These are phyloP conservation scores for Oscheius sp. DNA, from an alignment of 2,888 invertebrate species.

Conservation along the genomic window DNA sequence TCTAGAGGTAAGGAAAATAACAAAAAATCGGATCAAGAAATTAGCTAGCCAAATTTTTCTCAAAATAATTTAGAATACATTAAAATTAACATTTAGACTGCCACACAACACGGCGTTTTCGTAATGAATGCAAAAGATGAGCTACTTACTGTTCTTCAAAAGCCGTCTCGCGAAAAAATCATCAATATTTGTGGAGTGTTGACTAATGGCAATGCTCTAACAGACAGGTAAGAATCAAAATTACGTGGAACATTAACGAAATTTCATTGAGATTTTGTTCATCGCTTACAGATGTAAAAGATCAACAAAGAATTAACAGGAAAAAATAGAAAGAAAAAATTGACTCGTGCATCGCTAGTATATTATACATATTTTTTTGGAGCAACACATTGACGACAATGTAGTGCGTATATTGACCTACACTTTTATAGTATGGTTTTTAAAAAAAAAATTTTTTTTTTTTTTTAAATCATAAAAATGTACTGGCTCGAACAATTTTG, in stretches of 20 bases:
- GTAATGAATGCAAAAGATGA: constrained; percentile 33
- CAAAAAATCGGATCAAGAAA: neutral
- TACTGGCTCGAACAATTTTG: no score
- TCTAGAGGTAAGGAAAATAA: constrained; percentile 24
- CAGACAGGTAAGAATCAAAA: constrained; percentile 37
- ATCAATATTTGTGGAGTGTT: constrained; percentile 61
- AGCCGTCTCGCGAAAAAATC: constrained; percentile 71
- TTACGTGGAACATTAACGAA: neutral
- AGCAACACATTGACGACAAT: no score
- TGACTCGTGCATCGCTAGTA: no score
- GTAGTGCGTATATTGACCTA: no score
- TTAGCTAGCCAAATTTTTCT: no score
- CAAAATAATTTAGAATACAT: neutral
- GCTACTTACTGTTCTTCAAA: constrained; percentile 71
- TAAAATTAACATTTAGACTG: constrained; percentile 32
- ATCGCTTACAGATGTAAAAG: neutral
- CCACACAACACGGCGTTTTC: constrained; percentile 53
- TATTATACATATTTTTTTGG: no score
- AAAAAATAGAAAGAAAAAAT: no score
- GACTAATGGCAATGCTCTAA: constrained; percentile 39
- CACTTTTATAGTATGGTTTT: no score
- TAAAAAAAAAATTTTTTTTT: no score
- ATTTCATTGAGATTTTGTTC: no score
- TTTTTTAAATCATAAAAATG: no score
- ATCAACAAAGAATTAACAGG: no score